Evolutionary conservation across 2,113 vertebrate species (phyloP), one percentile per base, ranked within the genome.

Genomic region (Lutjanus erythropterus): DNA sequence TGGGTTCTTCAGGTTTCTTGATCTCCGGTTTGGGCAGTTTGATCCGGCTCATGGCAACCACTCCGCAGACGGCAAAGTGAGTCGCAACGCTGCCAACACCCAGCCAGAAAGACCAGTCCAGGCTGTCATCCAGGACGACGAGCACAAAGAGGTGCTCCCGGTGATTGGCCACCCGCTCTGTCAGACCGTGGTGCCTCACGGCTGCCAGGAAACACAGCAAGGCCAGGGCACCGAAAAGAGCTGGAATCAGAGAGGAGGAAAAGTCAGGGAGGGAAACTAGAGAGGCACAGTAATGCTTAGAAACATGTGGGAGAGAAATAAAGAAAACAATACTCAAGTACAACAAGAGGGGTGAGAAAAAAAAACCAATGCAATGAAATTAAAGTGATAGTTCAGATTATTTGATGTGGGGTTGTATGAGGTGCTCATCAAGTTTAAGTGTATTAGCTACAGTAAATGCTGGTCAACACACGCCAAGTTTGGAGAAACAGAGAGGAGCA

Each of bases 41-140:
- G 73, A 99, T 96, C 21, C 90, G 93, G 78, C 97, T 98, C 88
- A 97, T 94, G 6, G 97, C 95, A 29, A 98, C 94, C 21, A 97
- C 92, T 1, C 97, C 89, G 82, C 99, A 90, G 89, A 97, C 96
- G 6, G 95, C 94, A 0, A 95, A 95, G 0, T 97, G 97, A 70
- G 96, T 94, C 0, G 83, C 93, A 27, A 96, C 85, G 35, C 97
- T 97, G 85, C 96, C 97, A 67, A 99, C 96, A 2, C 97, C 97
- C 47, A 99, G 91, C 97, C 97, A 99, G 78, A 98, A 98, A 1
- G 96, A 99, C 90, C 95, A 94, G 81, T 97, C 96, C 33, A 97
- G 96, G 39, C 2, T 68, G 78, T 99, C 96, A 5, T 97, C 96
- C 77, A 99, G 88, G 56, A 98, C 93, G 1, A 97, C 62, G 0